Evolutionary conservation across 2,113 vertebrate genomes (phyloP), one percentile per base, ranked within the genome.

Genomic region (Ageneiosus marmoratus): DNA sequence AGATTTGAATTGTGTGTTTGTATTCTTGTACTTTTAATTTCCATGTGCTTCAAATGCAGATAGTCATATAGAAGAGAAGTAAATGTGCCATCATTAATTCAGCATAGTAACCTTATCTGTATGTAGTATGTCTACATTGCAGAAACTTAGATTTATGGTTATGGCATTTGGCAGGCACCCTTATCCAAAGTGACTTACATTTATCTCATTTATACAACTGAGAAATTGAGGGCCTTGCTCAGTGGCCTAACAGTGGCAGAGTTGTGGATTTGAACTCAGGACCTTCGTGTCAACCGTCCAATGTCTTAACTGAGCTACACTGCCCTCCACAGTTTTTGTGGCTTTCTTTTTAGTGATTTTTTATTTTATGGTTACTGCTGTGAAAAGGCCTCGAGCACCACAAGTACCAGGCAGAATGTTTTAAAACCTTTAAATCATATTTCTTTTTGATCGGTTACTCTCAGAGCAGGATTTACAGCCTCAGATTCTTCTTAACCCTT

Each of bases 1-100:
- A 29, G 15, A 46, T 72, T 73, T 73, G 51, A 81, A 81, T 8
- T 48, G 53, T 74, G 34, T 65, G 44, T 46, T 63, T 34, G 2
- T 32, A 2, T 50, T 3, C 24, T 15, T 5, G 8, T 60, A 12
- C 67, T 24, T 50, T 50, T 29, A 5, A 20, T 50, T 74, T 74
- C n/a, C 20, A 5, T 0, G n/a, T 27, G 46, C 70, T 29, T 74
- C 7, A 74, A 74, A 51, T 73, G n/a, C 24, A 50, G 44, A 53
- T 32, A 24, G 27, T 48, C 20, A n/a, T 67, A 48, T 37, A 56
- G n/a, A 46, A 70, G 44, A 27, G 18, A 48, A 58, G 24, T 81
- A 81, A 60, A 82, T 74, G 16, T 13, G 1, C 69, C 24, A 2
- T 48, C 55, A 74, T 29, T 62, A 72, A 46, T 81, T 81, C 37